Evolutionary conservation across 2,888 invertebrate genomes (phyloP).

Genomic region (Empis stercorea): DNA sequence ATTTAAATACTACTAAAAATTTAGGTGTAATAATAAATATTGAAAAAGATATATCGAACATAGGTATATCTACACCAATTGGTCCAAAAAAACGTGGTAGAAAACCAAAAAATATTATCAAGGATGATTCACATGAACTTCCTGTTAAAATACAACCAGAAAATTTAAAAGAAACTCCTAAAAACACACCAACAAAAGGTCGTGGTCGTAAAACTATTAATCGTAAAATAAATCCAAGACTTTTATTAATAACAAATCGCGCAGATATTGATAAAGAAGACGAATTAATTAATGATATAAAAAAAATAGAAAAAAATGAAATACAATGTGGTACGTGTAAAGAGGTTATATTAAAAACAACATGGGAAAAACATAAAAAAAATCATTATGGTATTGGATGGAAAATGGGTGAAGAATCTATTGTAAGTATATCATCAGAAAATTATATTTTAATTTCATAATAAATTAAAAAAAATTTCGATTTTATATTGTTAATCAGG

Average conservation of each 20-base stretch:
- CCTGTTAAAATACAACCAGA: too few relatives aligned
- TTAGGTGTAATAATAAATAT: too few relatives aligned
- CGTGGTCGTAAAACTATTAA: too few relatives aligned
- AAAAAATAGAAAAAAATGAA: constrained; percentile 2
- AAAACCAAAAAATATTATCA: background rate
- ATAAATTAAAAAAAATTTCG: background rate
- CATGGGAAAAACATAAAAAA: constrained; percentile 23
- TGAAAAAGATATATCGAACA: too few relatives aligned
- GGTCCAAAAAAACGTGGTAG: background rate
- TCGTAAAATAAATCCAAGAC: constrained; percentile 20
- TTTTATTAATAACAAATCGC: constrained; percentile 25
- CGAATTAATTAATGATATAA: constrained; percentile 12
- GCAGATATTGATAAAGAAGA: constrained; percentile 22
- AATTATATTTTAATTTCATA: background rate
- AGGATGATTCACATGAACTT: background rate
- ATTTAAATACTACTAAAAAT: too few relatives aligned
- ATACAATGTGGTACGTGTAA: constrained; percentile 29
- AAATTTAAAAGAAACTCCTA: too few relatives aligned
- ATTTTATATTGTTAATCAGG: constrained; percentile 4
- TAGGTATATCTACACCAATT: background rate
- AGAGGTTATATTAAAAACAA: constrained; percentile 10
- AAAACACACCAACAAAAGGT: too few relatives aligned
- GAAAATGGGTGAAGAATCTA: constrained; percentile 18
- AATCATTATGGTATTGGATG: constrained; percentile 33
- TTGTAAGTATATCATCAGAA: constrained; percentile 16